These are phyloP conservation scores for Cyanoliseus patagonus DNA, from an alignment of 2,113 vertebrate genomes.

Conservation along the genomic window DNA sequence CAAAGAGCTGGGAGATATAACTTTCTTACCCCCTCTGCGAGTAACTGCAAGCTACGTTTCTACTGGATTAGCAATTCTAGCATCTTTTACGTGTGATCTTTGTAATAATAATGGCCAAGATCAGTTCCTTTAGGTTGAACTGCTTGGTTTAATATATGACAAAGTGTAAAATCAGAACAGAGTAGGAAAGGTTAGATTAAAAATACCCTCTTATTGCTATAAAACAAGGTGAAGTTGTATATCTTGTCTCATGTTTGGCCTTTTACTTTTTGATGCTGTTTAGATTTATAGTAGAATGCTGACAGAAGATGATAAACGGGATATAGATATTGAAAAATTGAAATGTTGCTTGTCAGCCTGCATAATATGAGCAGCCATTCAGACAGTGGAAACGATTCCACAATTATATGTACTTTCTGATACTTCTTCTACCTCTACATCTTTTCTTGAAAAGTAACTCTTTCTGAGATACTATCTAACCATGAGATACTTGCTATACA, in stretches of 20 bases:
- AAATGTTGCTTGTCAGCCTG: neutral
- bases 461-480: neutral
- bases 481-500: neutral
- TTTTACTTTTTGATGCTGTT: slow-evolving; percentile 42
- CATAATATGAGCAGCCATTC: neutral
- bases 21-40: neutral
- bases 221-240: neutral
- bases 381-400: neutral
- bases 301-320: neutral
- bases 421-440: neutral
- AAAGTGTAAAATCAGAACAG: slow-evolving; percentile 37
- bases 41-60: neutral
- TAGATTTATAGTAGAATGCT: neutral
- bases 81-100: neutral
- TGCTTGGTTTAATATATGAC: neutral
- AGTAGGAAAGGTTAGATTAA: neutral
- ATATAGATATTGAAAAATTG: neutral
- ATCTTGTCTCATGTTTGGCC: slow-evolving; percentile 7
- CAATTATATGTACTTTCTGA: neutral
- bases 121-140: neutral
- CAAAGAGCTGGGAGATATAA: neutral
- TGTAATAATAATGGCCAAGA: neutral
- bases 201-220: neutral
- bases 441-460: neutral
- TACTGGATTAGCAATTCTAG: neutral